These are phyloP conservation scores for Rhinatrema bivittatum DNA, from an alignment of 2,797 vertebrate species.

Conservation along the genomic window DNA sequence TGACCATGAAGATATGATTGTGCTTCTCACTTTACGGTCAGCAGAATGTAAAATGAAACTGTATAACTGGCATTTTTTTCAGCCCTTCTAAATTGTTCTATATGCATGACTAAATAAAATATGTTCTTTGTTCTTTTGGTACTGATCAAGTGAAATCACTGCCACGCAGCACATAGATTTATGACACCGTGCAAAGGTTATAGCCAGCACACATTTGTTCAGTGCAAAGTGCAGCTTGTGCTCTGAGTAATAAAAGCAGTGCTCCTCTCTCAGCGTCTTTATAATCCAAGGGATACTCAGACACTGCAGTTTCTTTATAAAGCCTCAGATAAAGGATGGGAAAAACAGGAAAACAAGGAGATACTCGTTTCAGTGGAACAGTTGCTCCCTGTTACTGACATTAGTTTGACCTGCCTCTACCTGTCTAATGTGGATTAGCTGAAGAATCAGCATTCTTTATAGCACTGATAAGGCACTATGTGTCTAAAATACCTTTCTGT, in stretches of 20 bases:
- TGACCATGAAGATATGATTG: too few species aligned
- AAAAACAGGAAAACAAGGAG: slow-evolving; percentile 39
- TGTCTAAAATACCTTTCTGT: slow-evolving; percentile 14
- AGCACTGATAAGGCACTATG: slow-evolving; percentile 11
- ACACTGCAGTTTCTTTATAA: slow-evolving; percentile 47
- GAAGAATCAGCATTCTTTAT: slow-evolving; percentile 46
- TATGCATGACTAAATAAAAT: slow-evolving; percentile 31
- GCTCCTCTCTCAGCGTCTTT: slow-evolving; percentile 27
- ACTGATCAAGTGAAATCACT: slow-evolving; percentile 38
- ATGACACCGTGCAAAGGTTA: slow-evolving; percentile 70
- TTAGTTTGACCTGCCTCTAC: slow-evolving; percentile 35
- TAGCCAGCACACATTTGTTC: slow-evolving; percentile 54
- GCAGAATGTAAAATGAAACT: too few species aligned
- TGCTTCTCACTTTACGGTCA: too few species aligned
- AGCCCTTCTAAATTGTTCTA: too few species aligned
- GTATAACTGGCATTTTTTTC: too few species aligned
- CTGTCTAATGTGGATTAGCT: slow-evolving; percentile 34
- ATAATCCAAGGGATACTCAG: slow-evolving; percentile 24
- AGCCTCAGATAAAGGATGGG: slow-evolving; percentile 40
- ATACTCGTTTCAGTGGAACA: slow-evolving; percentile 25
- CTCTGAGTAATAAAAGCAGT: slow-evolving; percentile 36
- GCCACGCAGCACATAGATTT: slow-evolving; percentile 52
- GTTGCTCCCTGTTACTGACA: slow-evolving; percentile 11
- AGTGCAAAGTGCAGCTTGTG: slow-evolving; percentile 57
- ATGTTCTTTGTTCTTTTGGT: slow-evolving; percentile 45